A percentile compares a stretch with the other conserved stretches of the same genome.
Evolutionary conservation across 2,888 invertebrate genomes (phyloP).

Genomic region (Lysandra coridon): DNA sequence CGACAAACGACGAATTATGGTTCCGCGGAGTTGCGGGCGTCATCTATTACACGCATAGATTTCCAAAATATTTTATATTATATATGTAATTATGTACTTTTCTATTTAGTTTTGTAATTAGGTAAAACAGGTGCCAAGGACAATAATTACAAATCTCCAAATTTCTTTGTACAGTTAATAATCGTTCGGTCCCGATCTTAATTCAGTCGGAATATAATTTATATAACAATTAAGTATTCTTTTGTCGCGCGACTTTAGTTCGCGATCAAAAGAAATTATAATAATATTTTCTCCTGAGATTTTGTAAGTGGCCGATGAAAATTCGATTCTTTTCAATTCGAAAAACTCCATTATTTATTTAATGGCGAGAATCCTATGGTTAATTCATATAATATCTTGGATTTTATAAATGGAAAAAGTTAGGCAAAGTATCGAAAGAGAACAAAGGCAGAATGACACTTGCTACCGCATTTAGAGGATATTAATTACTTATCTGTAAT

Average conservation of each 20-base stretch:
- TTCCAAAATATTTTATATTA: too few relatives aligned
- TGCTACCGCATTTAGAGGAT: not conserved
- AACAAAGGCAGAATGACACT: not conserved
- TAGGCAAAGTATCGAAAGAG: not conserved
- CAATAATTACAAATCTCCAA: not conserved
- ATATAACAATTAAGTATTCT: not conserved
- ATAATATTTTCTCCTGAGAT: not conserved
- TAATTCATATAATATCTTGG: not conserved
- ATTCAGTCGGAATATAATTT: not conserved
- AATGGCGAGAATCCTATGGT: not conserved
- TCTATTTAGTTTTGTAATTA: too few relatives aligned
- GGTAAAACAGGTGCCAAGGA: not conserved
- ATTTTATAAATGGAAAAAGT: not conserved
- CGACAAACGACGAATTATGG: too few relatives aligned
- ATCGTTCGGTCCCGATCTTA: not conserved
- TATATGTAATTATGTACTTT: too few relatives aligned
- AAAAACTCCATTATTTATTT: not conserved
- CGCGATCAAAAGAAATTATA: not conserved
- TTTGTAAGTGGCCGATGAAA: constrained; percentile 1
- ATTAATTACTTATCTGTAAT: too few relatives aligned
- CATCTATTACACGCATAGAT: too few relatives aligned
- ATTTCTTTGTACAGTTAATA: not conserved
- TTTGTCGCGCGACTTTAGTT: not conserved
- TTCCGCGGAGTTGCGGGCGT: too few relatives aligned
- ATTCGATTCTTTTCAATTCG: constrained; percentile 1